Conservation (phyloP, 2,797 vertebrate species). For the Ambastaia sidthimunki region DNA sequence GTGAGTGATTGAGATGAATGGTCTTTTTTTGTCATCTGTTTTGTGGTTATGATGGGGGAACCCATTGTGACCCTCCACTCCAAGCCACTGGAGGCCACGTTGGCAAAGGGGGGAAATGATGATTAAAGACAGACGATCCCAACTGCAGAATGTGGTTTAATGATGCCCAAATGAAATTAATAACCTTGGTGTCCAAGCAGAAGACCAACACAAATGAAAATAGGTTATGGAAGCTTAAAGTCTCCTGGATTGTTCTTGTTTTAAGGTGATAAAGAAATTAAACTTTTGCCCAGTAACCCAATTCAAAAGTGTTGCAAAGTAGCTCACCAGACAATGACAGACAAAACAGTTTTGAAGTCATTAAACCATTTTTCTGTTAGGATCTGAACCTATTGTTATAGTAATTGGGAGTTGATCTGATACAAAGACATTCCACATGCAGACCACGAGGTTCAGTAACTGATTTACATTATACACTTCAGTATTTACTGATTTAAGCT, state of each 20-base stretch:
- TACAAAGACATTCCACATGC: neutral
- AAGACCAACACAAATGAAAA: conserved; percentile 72
- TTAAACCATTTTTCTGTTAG: neutral
- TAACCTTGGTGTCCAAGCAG: conserved; percentile 75
- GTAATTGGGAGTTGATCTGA: neutral
- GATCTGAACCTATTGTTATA: neutral
- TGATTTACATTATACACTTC: neutral
- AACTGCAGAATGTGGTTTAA: conserved; percentile 80
- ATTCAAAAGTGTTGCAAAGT: neutral
- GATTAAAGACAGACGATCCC: conserved; percentile 78
- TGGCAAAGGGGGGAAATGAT: conserved; percentile 79
- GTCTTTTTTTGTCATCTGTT: conserved; percentile 72
- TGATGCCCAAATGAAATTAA: conserved; percentile 82
- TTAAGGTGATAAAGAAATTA: conserved; percentile 73
- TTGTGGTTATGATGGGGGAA: conserved; percentile 63
- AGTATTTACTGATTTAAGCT: neutral
- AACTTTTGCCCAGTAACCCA: conserved; percentile 39
- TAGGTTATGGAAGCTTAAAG: conserved; percentile 69
- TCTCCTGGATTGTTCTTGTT: conserved; percentile 70
- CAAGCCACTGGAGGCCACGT: conserved; percentile 77
- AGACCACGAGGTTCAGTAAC: neutral
- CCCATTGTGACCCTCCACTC: conserved; percentile 77
- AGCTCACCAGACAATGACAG: conserved; percentile 21
- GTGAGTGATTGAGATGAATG: conserved; percentile 79
- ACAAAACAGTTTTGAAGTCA: conserved; percentile 1